Percentiles rank a stretch among this genome's conserved stretches.
Evolutionary conservation across 1,140 invertebrate genomes (phyloP).

Genomic region (Drosophila punjabiensis): DNA sequence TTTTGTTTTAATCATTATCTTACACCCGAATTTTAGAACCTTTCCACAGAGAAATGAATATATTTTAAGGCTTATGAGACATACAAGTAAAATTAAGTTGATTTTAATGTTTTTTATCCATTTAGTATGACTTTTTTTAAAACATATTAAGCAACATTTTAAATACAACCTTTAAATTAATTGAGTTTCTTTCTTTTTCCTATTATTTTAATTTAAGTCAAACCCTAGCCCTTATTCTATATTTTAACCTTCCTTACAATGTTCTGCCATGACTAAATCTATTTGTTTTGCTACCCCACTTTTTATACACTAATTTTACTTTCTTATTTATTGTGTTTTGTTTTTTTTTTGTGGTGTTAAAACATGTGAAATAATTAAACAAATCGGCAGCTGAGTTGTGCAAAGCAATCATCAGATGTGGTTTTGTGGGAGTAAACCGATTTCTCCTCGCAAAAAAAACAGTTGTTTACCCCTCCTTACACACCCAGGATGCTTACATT

Average conservation of each 20-base stretch:
- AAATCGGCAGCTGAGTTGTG: not conserved
- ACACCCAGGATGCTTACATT: not conserved
- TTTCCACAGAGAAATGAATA: not conserved
- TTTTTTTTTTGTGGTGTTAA: not conserved
- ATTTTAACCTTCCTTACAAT: not conserved
- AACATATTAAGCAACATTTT: too few relatives aligned
- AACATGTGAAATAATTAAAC: constrained; percentile 9
- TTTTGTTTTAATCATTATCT: not conserved
- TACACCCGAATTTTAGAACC: not conserved
- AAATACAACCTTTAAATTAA: too few relatives aligned
- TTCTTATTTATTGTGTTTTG: not conserved
- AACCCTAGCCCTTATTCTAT: not conserved
- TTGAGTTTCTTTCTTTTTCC: not conserved
- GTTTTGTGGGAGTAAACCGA: constrained; percentile 4
- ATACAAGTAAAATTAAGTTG: not conserved
- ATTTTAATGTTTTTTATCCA: not conserved
- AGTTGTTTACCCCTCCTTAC: not conserved
- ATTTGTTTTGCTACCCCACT: not conserved
- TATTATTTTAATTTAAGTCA: not conserved
- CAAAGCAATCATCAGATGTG: constrained; percentile 2
- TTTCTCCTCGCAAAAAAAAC: not conserved
- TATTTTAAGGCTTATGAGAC: not conserved
- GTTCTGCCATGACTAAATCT: not conserved
- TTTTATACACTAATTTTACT: not conserved
- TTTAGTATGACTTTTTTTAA: too few relatives aligned